These are phyloP conservation scores for Acromyrmex echinatior DNA, from an alignment of 1,140 invertebrate species.

Conservation along the genomic window DNA sequence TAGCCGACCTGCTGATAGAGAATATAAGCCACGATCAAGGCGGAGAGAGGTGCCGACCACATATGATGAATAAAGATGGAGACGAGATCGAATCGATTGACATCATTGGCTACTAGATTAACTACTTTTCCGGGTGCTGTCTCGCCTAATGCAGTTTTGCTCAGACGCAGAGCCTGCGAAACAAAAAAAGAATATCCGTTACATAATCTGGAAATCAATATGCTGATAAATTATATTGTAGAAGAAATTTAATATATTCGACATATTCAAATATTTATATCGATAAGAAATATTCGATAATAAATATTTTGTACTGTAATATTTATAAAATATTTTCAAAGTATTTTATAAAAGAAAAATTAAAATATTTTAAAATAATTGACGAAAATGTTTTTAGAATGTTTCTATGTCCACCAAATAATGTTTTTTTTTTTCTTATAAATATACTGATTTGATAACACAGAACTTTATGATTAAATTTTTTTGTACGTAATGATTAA, in stretches of 20 bases:
- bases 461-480: not conserved
- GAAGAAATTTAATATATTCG: not conserved
- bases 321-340: too few relatives aligned
- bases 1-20: conserved; percentile 89
- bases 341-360: too few relatives aligned
- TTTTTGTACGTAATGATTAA: not conserved
- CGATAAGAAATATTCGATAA: too few relatives aligned
- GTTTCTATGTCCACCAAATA: too few relatives aligned
- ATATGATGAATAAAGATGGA: conserved; percentile 88
- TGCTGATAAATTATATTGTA: not conserved
- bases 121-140: conserved; percentile 95
- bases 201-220: not conserved
- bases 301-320: too few relatives aligned
- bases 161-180: conserved; percentile 88
- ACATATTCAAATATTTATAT: too few relatives aligned
- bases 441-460: too few relatives aligned
- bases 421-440: too few relatives aligned
- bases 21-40: conserved; percentile 89
- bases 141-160: conserved; percentile 90
- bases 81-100: conserved; percentile 89
- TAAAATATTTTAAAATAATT: too few relatives aligned
- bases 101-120: conserved; percentile 94
- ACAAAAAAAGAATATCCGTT: conserved; percentile 31
- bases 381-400: too few relatives aligned
- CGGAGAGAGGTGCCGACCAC: conserved; percentile 90